Conservation (phyloP, 2,888 invertebrate species). For the Masnerella sp. region DNA sequence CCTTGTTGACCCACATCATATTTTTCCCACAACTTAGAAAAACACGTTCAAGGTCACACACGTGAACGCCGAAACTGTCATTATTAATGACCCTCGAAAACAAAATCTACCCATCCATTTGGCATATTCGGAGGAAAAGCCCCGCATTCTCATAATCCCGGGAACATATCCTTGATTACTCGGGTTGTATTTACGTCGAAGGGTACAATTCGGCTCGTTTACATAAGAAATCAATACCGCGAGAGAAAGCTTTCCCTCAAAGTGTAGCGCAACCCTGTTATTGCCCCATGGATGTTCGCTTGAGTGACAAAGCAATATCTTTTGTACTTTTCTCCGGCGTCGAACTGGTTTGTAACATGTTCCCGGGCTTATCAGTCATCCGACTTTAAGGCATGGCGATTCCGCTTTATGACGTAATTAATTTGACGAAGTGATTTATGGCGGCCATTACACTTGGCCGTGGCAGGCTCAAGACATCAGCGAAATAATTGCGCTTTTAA, state of each 20-base stretch:
- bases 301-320: slow-evolving; percentile 37
- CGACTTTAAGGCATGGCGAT: slow-evolving; percentile 27
- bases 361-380: slow-evolving; percentile 37
- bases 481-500: slow-evolving; percentile 10
- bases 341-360: slow-evolving; percentile 15
- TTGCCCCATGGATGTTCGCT: slow-evolving; percentile 18
- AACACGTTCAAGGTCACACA: too few species aligned
- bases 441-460: slow-evolving; percentile 15
- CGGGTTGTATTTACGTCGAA: slow-evolving; percentile 23
- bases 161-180: slow-evolving; percentile 24
- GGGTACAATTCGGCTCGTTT: slow-evolving; percentile 17
- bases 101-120: too few species aligned
- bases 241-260: neutral
- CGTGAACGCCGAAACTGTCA: too few species aligned
- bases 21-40: too few species aligned
- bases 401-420: slow-evolving; percentile 40
- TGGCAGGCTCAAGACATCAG: slow-evolving; percentile 22
- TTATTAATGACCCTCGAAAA: too few species aligned
- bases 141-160: slow-evolving; percentile 20
- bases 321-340: slow-evolving; percentile 22
- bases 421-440: slow-evolving; percentile 48
- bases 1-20: too few species aligned
- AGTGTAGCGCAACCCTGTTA: neutral
- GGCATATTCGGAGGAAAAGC: slow-evolving; percentile 11
- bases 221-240: slow-evolving; percentile 39